Evolutionary conservation across 2,888 invertebrate genomes (phyloP).

Genomic region (Exephanes ischioxanthus): DNA sequence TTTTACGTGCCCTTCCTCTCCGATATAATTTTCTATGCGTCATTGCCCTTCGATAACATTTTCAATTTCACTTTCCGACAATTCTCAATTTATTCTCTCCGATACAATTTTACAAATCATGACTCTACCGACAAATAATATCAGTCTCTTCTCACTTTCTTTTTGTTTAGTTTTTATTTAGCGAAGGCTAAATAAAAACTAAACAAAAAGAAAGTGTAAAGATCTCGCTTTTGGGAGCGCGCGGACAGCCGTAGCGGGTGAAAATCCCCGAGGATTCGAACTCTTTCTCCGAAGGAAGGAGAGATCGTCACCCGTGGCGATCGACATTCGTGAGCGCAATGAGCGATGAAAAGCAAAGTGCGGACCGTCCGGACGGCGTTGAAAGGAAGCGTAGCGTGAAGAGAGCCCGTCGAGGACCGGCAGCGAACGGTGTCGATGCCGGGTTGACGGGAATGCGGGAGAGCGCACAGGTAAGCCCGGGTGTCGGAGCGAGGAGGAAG

Average conservation of each 20-base stretch:
- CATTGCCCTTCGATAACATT: too few species aligned
- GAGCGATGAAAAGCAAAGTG: constrained; percentile 45
- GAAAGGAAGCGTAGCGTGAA: constrained; percentile 42
- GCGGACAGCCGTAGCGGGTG: background rate
- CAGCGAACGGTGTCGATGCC: background rate
- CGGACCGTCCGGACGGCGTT: constrained; percentile 31
- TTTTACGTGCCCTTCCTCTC: too few species aligned
- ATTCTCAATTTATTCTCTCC: too few species aligned
- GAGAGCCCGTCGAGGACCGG: constrained; percentile 44
- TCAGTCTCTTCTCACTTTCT: background rate
- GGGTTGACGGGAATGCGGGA: background rate
- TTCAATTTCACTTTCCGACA: too few species aligned
- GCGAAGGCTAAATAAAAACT: background rate
- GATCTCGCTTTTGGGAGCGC: background rate
- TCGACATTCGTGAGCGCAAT: constrained; percentile 27
- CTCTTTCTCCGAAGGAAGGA: constrained; percentile 29
- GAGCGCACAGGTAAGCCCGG: constrained; percentile 11
- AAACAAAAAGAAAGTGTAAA: background rate
- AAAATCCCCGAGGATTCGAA: background rate
- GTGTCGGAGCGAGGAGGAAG: constrained; percentile 5
- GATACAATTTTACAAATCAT: background rate
- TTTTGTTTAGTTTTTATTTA: too few species aligned
- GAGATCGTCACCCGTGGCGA: constrained; percentile 42
- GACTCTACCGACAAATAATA: background rate
- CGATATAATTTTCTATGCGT: too few species aligned